A percentile compares a stretch with the other conserved stretches of the same genome.
These are phyloP conservation scores for Mercenaria mercenaria DNA, from an alignment of 1,140 invertebrate species.

Conservation along the genomic window DNA sequence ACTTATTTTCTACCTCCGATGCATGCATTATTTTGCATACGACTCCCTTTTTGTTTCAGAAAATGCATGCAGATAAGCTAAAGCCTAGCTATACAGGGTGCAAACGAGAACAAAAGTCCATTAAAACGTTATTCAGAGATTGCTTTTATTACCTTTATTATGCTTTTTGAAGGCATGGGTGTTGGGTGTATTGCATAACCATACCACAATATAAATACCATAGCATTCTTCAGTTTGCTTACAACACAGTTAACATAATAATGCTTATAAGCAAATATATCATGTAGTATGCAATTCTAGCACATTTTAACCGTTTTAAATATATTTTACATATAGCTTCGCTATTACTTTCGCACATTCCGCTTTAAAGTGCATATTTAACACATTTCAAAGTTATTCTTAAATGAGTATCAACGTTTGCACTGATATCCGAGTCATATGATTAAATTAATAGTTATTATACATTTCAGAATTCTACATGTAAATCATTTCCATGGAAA, in stretches of 20 bases:
- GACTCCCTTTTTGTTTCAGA: background rate
- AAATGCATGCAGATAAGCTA: background rate
- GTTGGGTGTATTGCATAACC: background rate
- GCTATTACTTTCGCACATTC: background rate
- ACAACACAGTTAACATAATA: background rate
- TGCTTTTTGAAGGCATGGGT: slow-evolving; percentile 17
- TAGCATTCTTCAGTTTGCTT: background rate
- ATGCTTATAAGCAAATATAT: too few relatives aligned
- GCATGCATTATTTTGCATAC: background rate
- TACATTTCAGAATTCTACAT: slow-evolving; percentile 56
- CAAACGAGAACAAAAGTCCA: slow-evolving; percentile 19
- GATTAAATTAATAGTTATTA: too few relatives aligned
- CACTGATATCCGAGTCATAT: too few relatives aligned
- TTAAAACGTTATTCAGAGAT: slow-evolving; percentile 36
- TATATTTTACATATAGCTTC: background rate
- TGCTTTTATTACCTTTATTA: slow-evolving; percentile 21
- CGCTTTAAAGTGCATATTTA: slow-evolving; percentile 39
- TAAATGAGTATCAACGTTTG: background rate
- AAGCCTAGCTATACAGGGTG: slow-evolving; percentile 60
- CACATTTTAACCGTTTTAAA: background rate
- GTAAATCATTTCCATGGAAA: slow-evolving; percentile 41
- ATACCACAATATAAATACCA: too few relatives aligned
- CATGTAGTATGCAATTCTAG: background rate
- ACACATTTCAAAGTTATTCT: slow-evolving; percentile 40
- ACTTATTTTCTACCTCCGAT: background rate